Conservation (phyloP, 2,797 vertebrate species). For the Megaceryle alcyon region DNA sequence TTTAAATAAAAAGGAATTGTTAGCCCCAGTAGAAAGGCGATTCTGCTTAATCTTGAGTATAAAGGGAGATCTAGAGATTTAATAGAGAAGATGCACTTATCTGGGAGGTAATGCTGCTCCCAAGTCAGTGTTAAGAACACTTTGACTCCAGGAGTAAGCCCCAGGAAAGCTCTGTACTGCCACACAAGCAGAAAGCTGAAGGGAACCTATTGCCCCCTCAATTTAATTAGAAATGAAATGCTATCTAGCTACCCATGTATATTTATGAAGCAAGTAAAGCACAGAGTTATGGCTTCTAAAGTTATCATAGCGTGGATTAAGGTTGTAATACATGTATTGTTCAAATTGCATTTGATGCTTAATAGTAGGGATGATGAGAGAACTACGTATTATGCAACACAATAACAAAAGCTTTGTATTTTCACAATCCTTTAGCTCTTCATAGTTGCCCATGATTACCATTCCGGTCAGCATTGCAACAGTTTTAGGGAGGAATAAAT, state of each 20-base stretch:
- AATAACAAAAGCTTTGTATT: background rate
- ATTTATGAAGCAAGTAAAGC: background rate
- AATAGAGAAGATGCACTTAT: background rate
- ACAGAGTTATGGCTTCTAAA: background rate
- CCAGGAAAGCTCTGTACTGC: background rate
- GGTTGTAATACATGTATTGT: background rate
- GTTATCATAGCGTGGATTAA: background rate
- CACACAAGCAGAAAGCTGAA: background rate
- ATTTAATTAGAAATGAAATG: background rate
- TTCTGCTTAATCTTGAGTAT: background rate
- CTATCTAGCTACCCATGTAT: background rate
- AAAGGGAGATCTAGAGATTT: background rate
- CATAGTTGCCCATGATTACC: background rate
- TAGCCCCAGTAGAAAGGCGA: background rate
- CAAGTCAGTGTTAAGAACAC: background rate
- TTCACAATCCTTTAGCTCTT: background rate
- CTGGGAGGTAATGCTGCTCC: background rate
- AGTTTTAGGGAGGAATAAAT: background rate
- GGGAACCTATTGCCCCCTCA: background rate
- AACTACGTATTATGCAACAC: background rate
- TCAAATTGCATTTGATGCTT: background rate
- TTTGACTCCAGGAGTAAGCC: background rate
- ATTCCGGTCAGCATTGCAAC: background rate
- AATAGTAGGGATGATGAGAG: background rate
- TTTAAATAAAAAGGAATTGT: slow-evolving; percentile 1